These are phyloP conservation scores for Andrena minutula DNA, from an alignment of 2,888 invertebrate genomes.

Conservation along the genomic window DNA sequence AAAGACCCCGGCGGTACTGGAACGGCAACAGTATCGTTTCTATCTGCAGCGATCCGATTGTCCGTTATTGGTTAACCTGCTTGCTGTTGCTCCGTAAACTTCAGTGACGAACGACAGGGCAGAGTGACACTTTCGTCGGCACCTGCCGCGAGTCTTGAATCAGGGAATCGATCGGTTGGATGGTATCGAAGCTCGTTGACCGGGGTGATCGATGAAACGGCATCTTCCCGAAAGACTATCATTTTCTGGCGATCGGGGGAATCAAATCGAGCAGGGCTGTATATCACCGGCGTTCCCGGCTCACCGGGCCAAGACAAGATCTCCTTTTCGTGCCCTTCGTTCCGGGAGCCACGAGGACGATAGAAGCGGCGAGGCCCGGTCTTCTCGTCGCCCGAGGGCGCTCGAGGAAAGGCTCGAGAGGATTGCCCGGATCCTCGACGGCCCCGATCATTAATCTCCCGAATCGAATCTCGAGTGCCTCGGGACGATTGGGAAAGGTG, in stretches of 20 bases:
- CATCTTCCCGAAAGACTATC: slow-evolving; percentile 64
- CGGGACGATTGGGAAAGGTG: slow-evolving; percentile 73
- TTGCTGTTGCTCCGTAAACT: slow-evolving; percentile 4
- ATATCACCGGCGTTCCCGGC: slow-evolving; percentile 65
- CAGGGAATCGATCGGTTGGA: too few relatives aligned
- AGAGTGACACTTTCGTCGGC: slow-evolving; percentile 7
- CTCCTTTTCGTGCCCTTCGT: slow-evolving; percentile 64
- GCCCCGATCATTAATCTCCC: slow-evolving; percentile 73
- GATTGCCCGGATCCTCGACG: slow-evolving; percentile 66
- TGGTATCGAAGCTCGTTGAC: slow-evolving; percentile 5
- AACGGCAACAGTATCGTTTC: not conserved
- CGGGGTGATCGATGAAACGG: slow-evolving; percentile 47
- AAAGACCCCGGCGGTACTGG: too few relatives aligned
- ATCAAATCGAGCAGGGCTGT: slow-evolving; percentile 59
- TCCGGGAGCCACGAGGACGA: slow-evolving; percentile 57
- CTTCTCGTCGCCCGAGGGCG: slow-evolving; percentile 61
- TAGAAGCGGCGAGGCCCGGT: slow-evolving; percentile 65
- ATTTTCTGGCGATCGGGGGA: slow-evolving; percentile 61
- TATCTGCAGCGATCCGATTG: not conserved
- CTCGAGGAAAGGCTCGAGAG: slow-evolving; percentile 58
- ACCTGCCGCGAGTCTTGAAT: slow-evolving; percentile 8
- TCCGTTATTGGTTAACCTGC: too few relatives aligned
- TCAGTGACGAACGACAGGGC: not conserved
- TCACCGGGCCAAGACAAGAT: slow-evolving; percentile 64
- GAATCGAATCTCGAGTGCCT: slow-evolving; percentile 75